A percentile compares a stretch with the other conserved stretches of the same genome.
Conservation (phyloP, 37 sponge, comb jelly and placozoan species). For the Aplysina aerophoba region DNA sequence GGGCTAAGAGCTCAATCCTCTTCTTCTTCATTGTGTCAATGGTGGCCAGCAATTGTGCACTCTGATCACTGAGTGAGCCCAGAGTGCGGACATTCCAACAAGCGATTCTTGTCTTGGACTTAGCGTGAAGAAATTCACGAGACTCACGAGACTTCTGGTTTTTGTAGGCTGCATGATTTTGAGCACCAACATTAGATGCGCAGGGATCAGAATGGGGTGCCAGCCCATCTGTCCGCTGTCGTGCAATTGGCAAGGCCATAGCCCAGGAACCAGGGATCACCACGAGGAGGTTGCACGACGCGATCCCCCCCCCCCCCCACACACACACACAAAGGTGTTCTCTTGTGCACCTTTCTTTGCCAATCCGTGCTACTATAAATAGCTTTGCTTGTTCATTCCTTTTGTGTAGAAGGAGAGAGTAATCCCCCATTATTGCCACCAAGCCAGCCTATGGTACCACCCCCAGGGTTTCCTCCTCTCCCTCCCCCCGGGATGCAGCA, state of each 20-base stretch:
- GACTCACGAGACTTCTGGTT: conserved; percentile 3
- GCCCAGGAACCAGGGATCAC: conserved; percentile 15
- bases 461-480: background rate
- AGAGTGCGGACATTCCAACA: conserved; percentile 6
- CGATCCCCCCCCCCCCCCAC: conserved; percentile 4
- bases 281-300: conserved; percentile 28
- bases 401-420: background rate
- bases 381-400: background rate
- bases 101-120: conserved; percentile 13
- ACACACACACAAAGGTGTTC: too few relatives aligned
- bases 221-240: conserved; percentile 13
- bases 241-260: conserved; percentile 25
- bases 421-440: background rate
- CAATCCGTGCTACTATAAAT: background rate
- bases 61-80: conserved; percentile 16
- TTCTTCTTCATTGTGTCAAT: conserved; percentile 13
- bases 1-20: conserved; percentile 2
- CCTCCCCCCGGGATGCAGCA: conserved; percentile 19
- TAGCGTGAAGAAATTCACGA: conserved; percentile 7
- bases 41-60: background rate
- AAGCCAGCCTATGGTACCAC: background rate
- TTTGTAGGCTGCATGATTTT: conserved; percentile 12
- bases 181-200: background rate
- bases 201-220: conserved; percentile 18
- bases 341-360: background rate